Evolutionary conservation across 2,113 vertebrate genomes (phyloP).

Genomic region (Typhlomys cinereus): DNA sequence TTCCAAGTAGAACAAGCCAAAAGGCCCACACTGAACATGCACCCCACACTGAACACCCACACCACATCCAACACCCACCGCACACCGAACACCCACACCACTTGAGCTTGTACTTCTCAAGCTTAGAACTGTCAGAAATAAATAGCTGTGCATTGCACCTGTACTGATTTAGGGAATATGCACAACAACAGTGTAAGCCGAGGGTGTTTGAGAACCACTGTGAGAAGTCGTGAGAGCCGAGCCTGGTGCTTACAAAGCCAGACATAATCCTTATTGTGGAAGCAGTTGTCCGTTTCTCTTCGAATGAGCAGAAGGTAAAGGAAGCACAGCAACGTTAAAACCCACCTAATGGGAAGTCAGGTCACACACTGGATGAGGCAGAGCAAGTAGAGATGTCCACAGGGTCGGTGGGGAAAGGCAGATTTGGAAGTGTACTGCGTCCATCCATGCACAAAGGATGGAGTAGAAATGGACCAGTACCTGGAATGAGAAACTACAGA

Average conservation of each 20-base stretch:
- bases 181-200: neutral
- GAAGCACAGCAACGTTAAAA: neutral
- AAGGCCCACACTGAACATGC: neutral
- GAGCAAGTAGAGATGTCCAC: too few species aligned
- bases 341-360: neutral
- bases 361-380: neutral
- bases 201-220: fast-evolving
- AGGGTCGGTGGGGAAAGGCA: fast-evolving
- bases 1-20: neutral
- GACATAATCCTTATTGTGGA: too few species aligned
- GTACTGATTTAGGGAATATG: neutral
- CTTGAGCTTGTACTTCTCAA: neutral
- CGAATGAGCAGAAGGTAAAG: neutral
- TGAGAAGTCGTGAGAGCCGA: fast-evolving
- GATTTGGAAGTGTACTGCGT: neutral
- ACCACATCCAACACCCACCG: neutral
- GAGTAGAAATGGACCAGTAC: too few species aligned
- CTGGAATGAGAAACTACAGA: neutral
- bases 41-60: neutral
- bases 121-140: neutral
- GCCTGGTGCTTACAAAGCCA: neutral
- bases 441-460: neutral
- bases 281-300: neutral
- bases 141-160: neutral
- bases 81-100: too few species aligned